phyloP scores from a whole-genome alignment of 2,888 invertebrate genomes.

The Melipona beecheii region DNA sequence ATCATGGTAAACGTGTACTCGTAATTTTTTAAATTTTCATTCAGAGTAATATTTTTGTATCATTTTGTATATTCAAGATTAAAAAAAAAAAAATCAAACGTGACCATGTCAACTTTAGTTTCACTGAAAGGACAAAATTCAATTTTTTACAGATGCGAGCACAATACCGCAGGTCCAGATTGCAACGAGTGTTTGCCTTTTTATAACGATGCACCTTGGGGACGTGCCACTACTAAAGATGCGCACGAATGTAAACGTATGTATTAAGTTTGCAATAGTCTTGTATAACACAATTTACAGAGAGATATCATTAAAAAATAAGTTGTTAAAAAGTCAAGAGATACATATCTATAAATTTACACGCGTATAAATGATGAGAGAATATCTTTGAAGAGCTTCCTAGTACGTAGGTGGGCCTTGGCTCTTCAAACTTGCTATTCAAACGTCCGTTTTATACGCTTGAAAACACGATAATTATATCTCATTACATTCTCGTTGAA shows the following conservation, averaged over 20 bases:
- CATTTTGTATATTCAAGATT: not conserved
- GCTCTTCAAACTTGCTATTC: constrained; percentile 54
- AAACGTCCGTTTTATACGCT: constrained; percentile 40
- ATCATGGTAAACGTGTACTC: not conserved
- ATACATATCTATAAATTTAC: not conserved
- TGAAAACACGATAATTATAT: constrained; percentile 6
- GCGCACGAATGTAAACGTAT: constrained; percentile 97
- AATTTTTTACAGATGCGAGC: constrained; percentile 90
- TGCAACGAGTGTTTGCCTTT: constrained; percentile 97
- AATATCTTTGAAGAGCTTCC: constrained; percentile 27
- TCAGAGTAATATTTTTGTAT: not conserved
- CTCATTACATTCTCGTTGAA: not conserved
- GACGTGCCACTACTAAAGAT: constrained; percentile 93
- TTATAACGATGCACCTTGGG: constrained; percentile 99
- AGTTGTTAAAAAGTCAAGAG: not conserved
- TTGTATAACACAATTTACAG: not conserved
- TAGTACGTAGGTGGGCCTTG: constrained; percentile 53
- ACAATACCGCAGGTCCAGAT: constrained; percentile 97
- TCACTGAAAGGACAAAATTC: not conserved
- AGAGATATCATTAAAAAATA: not conserved
- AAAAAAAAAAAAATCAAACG: not conserved
- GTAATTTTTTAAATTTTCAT: not conserved
- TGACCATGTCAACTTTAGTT: not conserved
- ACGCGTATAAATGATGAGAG: not conserved
- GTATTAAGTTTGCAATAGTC: constrained; percentile 77